phyloP scores from a whole-genome alignment of 2,797 vertebrate species.

The Mycteria americana region DNA sequence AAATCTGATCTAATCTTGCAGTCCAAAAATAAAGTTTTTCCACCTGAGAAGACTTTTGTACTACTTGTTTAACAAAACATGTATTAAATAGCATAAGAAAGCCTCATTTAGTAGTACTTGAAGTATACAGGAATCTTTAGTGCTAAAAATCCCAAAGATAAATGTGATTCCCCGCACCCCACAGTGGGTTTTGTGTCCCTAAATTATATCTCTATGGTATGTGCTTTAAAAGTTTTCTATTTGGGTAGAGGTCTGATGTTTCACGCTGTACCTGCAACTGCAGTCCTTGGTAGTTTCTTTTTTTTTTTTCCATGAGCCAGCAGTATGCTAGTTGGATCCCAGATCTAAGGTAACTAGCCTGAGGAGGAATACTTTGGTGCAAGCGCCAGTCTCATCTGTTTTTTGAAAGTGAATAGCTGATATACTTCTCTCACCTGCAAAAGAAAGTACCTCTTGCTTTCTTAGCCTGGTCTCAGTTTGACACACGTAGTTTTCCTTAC shows the following conservation, averaged over 20 bases:
- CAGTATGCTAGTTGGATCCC: background rate
- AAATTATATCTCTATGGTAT: background rate
- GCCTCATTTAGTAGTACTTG: background rate
- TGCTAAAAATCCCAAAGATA: background rate
- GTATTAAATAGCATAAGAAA: background rate
- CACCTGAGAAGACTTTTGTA: background rate
- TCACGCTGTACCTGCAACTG: background rate
- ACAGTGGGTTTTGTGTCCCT: background rate
- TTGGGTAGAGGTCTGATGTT: background rate
- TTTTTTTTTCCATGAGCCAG: background rate
- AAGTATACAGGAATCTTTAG: background rate
- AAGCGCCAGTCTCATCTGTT: background rate
- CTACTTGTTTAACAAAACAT: background rate
- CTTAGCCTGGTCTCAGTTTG: background rate
- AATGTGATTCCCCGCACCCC: accelerated
- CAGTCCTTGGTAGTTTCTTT: background rate
- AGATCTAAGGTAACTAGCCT: background rate
- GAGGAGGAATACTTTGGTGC: background rate
- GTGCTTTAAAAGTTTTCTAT: background rate
- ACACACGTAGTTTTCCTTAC: background rate
- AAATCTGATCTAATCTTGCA: background rate
- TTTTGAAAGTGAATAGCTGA: background rate
- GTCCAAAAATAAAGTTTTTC: background rate
- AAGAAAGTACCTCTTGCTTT: background rate
- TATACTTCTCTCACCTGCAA: background rate